Evolutionary conservation across 1,140 invertebrate genomes (phyloP), one percentile per base, ranked within the genome.

Genomic region (Cyclina sinensis): DNA sequence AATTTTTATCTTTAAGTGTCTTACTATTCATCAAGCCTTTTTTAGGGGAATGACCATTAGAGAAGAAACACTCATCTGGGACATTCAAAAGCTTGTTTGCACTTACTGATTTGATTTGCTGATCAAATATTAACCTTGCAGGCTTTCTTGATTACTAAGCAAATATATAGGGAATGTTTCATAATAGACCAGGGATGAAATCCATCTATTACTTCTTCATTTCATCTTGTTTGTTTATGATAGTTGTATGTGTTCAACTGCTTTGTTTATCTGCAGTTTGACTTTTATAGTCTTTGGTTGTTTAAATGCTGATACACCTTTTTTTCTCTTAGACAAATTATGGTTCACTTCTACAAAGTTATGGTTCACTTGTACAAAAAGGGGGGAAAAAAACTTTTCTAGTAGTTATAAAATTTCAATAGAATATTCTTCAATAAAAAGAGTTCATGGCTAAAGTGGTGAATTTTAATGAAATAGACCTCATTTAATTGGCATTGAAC

Each of bases 41-140:
- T n/a, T n/a, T n/a, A n/a, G n/a, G n/a, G n/a, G n/a, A n/a, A n/a
- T n/a, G n/a, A n/a, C n/a, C n/a, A n/a, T n/a, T n/a, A n/a, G n/a
- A 43, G 43, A 43, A 43, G 5, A 43, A 43, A 7, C 5, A 43
- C 14, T 43, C 5, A 43, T 4, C 43, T 43, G 1, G 24, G 57
- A 27, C 27, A 27, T 27, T 62, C n/a, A 62, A 27, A n/a, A 43
- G n/a, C 27, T 27, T 27, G 37, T 74, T 27, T 74, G 16, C 11
- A 46, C 24, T 9, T 9, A 74, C 24, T 43, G n/a, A 27, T 43
- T 74, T 74, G 37, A 74, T 74, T 74, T 18, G 7, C 18, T n/a
- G 39, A 74, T 7, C 11, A 74, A 74, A 74, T 74, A 74, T 74
- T 74, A 46, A 74, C 70, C 4, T 74, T 43, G 39, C 46, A n/a